Evolutionary conservation across 2,113 vertebrate genomes (phyloP).

Genomic region (Marmota monax): DNA sequence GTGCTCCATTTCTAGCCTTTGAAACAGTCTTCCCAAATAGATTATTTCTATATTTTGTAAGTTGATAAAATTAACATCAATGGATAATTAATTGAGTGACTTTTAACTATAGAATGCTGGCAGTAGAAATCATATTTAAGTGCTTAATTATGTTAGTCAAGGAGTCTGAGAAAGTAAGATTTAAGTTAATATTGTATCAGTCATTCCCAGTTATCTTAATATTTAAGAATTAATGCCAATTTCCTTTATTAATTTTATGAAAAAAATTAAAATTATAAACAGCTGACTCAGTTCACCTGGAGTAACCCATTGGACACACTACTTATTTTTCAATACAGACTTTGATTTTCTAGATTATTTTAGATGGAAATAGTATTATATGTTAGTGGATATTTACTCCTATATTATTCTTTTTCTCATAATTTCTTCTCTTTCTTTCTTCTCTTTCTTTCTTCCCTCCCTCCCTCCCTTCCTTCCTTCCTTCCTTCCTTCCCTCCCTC

Average conservation of each 20-base stretch:
- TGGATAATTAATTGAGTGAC: slow-evolving; percentile 10
- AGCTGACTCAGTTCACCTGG: slow-evolving; percentile 29
- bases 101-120: slow-evolving; percentile 57
- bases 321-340: neutral
- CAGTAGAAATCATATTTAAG: slow-evolving; percentile 61
- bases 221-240: slow-evolving; percentile 47
- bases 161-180: slow-evolving; percentile 3
- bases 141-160: slow-evolving; percentile 55
- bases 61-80: slow-evolving; percentile 30
- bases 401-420: neutral
- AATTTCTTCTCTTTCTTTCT: no score
- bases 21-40: slow-evolving; percentile 1
- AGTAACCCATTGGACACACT: slow-evolving; percentile 1
- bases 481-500: no score
- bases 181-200: slow-evolving; percentile 39
- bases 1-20: slow-evolving; percentile 22
- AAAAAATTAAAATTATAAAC: slow-evolving; percentile 29
- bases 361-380: slow-evolving; percentile 32
- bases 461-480: no score
- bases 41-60: neutral
- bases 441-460: no score
- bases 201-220: slow-evolving; percentile 39
- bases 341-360: slow-evolving; percentile 49
- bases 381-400: slow-evolving; percentile 46
- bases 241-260: slow-evolving; percentile 47